Base-by-base conservation (phyloP, 2,888 invertebrate species). In the Sabatieria punctata region DNA sequence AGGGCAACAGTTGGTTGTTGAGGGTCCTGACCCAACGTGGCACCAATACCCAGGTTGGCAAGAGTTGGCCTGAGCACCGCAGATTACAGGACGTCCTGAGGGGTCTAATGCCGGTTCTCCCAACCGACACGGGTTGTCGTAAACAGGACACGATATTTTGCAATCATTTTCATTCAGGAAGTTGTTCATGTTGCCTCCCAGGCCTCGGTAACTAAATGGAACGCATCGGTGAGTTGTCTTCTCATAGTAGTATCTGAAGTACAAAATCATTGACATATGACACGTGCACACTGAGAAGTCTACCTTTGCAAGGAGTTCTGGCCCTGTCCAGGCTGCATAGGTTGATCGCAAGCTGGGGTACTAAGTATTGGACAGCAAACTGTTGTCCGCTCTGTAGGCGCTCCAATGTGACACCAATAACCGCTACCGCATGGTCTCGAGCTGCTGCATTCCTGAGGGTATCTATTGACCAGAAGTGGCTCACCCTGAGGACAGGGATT, bases 1-100 rank as follows among this genome's bases (percentile, higher is more conserved):
- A 33, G 61, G 61, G 51, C 63, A 63, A 46, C 63, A 63, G 48
- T 61, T 63, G 30, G 63, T 63, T 8, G 58, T 59, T 46, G 58
- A 57, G 6, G 60, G 61, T 11, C 56, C 52, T 22, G 53, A 56
- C 27, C 62, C 62, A 15, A 61, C 57, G 43, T 62, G 62, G 46
- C 62, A 62, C 53, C 56, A 62, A 50, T 56, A 62, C 38, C 61
- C 59, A 30, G 51, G 30, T 21, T 27, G 38, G 33, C 46, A 51
- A 11, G 43, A 43, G 18, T 30, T 26, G n/a, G n/a, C n/a, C n/a
- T n/a, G n/a, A n/a, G n/a, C n/a, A 23, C 47, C 45, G 46, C 54
- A 54, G 45, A 51, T 50, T n/a, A 53, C 26, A 8, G 49, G 35
- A 23, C 49, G 46, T 2, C 52, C 54, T 11, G 19, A 35, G 15